These are phyloP conservation scores for Drosophila suzukii DNA, from an alignment of 1,140 invertebrate species.

Conservation along the genomic window DNA sequence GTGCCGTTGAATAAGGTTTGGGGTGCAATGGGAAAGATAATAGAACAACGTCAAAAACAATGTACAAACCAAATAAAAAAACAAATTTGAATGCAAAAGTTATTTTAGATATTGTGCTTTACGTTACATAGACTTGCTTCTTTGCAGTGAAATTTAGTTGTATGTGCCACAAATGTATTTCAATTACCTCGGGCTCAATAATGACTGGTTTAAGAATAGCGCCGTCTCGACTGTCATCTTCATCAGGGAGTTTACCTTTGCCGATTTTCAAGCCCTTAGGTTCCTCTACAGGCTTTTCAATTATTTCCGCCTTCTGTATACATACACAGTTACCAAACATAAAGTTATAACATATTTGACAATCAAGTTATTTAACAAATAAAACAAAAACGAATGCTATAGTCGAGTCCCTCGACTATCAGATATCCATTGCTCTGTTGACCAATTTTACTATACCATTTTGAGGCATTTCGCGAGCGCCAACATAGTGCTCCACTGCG, in stretches of 20 bases:
- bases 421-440: no score
- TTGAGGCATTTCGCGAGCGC: no score
- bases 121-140: neutral
- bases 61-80: neutral
- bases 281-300: slow-evolving; percentile 45
- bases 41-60: neutral
- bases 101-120: no score
- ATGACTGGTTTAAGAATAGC: slow-evolving; percentile 76
- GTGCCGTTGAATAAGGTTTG: neutral
- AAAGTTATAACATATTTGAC: neutral
- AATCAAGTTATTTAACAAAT: neutral
- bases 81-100: neutral
- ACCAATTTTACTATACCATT: no score
- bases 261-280: slow-evolving; percentile 66
- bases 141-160: neutral
- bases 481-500: no score
- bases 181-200: slow-evolving; percentile 75
- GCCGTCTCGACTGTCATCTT: slow-evolving; percentile 57
- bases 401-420: no score
- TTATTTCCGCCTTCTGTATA: slow-evolving; percentile 58
- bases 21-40: slow-evolving; percentile 6
- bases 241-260: slow-evolving; percentile 76
- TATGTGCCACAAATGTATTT: neutral
- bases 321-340: slow-evolving; percentile 4
- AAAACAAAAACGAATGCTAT: neutral